These are phyloP conservation scores for Ernsta delagoae DNA, from an alignment of 2,888 invertebrate genomes.

Conservation along the genomic window DNA sequence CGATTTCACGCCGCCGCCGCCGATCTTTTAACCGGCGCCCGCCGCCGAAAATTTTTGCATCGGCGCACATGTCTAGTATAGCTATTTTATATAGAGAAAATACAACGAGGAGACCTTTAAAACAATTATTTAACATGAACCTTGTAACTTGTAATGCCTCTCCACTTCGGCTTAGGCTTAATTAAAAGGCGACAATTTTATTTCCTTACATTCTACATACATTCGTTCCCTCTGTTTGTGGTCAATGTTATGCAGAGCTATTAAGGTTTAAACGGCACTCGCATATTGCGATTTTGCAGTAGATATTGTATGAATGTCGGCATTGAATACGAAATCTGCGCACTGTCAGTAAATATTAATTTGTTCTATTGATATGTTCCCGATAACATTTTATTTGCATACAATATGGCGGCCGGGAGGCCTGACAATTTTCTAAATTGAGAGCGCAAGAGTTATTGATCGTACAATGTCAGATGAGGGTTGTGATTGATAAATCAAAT, in stretches of 20 bases:
- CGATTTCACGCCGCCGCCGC: no score
- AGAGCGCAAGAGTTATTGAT: neutral
- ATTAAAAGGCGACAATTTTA: no score
- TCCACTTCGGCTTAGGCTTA: no score
- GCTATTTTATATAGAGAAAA: no score
- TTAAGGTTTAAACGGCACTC: neutral
- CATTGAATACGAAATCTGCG: constrained; percentile 6
- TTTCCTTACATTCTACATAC: neutral
- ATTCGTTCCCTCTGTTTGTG: neutral
- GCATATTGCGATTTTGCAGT: neutral
- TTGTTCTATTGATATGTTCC: constrained; percentile 31
- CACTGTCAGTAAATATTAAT: constrained; percentile 28
- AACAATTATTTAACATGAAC: no score
- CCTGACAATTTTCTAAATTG: constrained; percentile 23
- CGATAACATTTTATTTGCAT: constrained; percentile 33
- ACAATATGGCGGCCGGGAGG: constrained; percentile 15
- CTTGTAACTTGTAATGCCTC: no score
- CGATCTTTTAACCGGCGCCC: no score
- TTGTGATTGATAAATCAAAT: no score
- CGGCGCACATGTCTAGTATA: no score
- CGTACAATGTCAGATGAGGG: no score
- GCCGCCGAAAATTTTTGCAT: no score
- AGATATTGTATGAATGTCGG: constrained; percentile 8
- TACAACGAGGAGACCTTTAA: no score
- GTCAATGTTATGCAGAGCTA: neutral